Evolutionary conservation across 2,888 invertebrate species (phyloP), one percentile per base, ranked within the genome.

Genomic region (Tridacna crocea): DNA sequence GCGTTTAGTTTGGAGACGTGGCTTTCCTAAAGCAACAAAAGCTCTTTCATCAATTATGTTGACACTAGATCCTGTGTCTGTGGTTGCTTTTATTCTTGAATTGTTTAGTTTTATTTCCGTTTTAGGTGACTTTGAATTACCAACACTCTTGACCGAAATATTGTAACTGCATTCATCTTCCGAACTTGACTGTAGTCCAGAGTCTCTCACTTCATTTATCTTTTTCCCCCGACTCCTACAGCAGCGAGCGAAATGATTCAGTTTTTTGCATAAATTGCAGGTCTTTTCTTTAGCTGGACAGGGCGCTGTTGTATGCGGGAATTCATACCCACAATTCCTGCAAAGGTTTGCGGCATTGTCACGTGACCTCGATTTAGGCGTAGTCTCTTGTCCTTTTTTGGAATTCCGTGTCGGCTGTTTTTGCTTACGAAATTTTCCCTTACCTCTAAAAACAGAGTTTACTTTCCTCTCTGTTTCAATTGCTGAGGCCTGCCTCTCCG

Each of bases 41-140:
- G 87, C 80, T n/a, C 60, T 70, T 47, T 78, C 60, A 61, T 88
- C 88, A 0, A 88, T 58, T 24, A 88, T 75, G 61, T 88, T 86
- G n/a, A n/a, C n/a, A n/a, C n/a, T n/a, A n/a, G n/a, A n/a, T n/a
- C n/a, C n/a, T n/a, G n/a, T n/a, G n/a, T 88, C 86, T 12, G 86
- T 61, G 24, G 82, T 63, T 11, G 77, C 27, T 27, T 51, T 65
- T 4, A 72, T 22, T 19, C 55, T 27, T 4, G 22, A 73, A 15
- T 58, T 66, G 26, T 80, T 80, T 0, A 75, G 17, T 58, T 1
- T 75, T 12, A 75, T 22, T 55, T 47, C 46, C 8, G 66, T 63
- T 77, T 77, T 72, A 11, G 75, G 80, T 19, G 76, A 68, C 51
- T 72, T 80, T 17, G 61, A 15, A 2, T 58, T 13, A 3, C 70